A percentile compares a stretch with the other conserved stretches of the same genome.
phyloP scores from a whole-genome alignment of 2,888 invertebrate genomes.

The Dioctria rufipes region DNA sequence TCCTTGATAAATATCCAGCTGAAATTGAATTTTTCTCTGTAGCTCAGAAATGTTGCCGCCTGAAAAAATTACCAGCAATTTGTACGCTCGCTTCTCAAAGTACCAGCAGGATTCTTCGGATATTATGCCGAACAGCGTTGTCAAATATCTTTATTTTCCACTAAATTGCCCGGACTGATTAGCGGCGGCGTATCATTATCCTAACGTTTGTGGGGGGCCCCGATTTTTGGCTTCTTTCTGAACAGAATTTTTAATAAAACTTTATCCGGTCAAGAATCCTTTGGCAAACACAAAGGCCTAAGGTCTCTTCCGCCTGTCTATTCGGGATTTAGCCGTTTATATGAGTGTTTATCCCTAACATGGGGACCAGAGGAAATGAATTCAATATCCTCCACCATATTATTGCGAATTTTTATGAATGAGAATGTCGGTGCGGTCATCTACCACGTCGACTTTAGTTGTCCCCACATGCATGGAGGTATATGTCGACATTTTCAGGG shows the following conservation, averaged over 20 bases:
- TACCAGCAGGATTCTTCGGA: conserved; percentile 14
- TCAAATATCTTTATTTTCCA: conserved; percentile 53
- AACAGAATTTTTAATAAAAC: conserved; percentile 49
- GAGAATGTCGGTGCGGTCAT: conserved; percentile 41
- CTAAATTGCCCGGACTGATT: conserved; percentile 52
- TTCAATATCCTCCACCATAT: conserved; percentile 52
- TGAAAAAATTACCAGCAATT: conserved; percentile 52
- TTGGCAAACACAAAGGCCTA: conserved; percentile 51
- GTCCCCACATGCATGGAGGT: conserved; percentile 26
- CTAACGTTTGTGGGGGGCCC: conserved; percentile 21
- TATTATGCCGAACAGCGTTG: conserved; percentile 38
- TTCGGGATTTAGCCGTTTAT: conserved; percentile 39
- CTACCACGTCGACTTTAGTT: conserved; percentile 40
- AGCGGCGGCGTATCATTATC: conserved; percentile 48
- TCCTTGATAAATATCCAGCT: conserved; percentile 47
- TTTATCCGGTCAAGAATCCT: conserved; percentile 50
- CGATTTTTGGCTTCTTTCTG: conserved; percentile 22
- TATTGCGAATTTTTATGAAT: conserved; percentile 53
- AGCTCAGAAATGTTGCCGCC: conserved; percentile 40
- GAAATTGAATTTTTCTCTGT: conserved; percentile 50
- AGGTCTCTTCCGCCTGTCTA: conserved; percentile 35
- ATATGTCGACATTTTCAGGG: conserved; percentile 10
- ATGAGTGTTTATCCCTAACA: conserved; percentile 41
- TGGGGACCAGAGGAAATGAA: conserved; percentile 50
- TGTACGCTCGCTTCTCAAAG: conserved; percentile 24